Conservation (phyloP, 2,888 invertebrate species). For the Pammene aurita region DNA sequence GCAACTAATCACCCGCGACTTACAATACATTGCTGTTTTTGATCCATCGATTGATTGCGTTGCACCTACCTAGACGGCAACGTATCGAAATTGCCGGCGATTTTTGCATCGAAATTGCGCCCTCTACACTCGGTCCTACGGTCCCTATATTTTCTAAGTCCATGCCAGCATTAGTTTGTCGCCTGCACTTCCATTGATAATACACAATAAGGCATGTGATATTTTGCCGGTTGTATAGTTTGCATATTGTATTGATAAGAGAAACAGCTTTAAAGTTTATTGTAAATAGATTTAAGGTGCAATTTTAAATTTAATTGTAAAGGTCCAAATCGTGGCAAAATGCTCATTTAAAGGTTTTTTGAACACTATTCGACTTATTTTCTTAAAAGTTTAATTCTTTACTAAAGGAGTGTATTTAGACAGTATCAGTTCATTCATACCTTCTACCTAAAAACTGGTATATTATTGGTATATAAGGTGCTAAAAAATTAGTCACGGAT, state of each 20-base stretch:
- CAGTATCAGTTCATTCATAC: background rate
- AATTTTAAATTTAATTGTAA: conserved; percentile 45
- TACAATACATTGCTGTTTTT: no score
- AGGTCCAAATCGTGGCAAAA: conserved; percentile 39
- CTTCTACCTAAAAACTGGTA: no score
- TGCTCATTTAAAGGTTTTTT: conserved; percentile 18
- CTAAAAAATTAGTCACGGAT: no score
- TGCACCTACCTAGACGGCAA: no score
- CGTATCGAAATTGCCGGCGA: no score
- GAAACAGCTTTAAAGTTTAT: conserved; percentile 64
- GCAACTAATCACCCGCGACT: no score
- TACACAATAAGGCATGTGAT: conserved; percentile 64
- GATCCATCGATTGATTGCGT: no score
- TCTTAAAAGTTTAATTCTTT: no score
- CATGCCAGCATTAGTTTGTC: background rate
- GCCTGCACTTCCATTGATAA: conserved; percentile 39
- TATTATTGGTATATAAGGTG: no score
- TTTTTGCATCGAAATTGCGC: no score
- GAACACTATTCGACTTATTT: no score
- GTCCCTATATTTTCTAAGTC: background rate
- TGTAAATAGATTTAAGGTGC: conserved; percentile 57
- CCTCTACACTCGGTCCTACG: no score
- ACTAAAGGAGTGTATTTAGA: conserved; percentile 21
- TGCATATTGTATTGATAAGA: conserved; percentile 63
- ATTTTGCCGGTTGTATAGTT: conserved; percentile 74